Conservation (phyloP, 2,113 vertebrate genomes). For the Tetrao urogallus region DNA sequence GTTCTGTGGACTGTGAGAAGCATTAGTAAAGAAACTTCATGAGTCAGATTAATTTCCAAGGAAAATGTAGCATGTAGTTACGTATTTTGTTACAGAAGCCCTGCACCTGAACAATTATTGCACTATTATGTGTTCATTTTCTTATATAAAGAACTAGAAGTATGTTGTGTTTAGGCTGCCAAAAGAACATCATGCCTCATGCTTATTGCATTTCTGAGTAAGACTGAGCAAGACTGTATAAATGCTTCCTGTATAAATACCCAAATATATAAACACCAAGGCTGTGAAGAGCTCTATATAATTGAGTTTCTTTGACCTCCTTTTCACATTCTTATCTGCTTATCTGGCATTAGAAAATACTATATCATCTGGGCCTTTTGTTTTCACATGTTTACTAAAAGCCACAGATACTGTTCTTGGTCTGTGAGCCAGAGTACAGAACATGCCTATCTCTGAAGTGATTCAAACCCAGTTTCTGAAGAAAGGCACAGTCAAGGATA, state of each 20-base stretch:
- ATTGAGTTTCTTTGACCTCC: neutral
- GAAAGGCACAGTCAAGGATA: neutral
- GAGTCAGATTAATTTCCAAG: neutral
- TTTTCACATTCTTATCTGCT: neutral
- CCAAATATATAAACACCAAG: neutral
- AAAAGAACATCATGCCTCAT: neutral
- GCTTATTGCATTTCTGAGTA: neutral
- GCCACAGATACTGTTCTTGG: neutral
- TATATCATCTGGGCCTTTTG: neutral
- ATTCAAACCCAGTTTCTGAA: neutral
- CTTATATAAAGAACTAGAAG: neutral
- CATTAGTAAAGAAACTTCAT: neutral
- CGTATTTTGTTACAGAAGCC: neutral
- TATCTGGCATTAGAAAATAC: neutral
- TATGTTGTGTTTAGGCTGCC: neutral
- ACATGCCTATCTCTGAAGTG: neutral
- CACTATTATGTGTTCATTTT: neutral
- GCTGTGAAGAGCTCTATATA: neutral
- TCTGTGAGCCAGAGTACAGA: neutral
- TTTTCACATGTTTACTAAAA: neutral
- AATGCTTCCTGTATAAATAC: neutral
- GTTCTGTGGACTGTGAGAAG: accelerated
- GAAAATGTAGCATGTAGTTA: neutral
- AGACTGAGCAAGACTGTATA: neutral
- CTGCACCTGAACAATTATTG: neutral